A percentile compares a stretch with the other conserved stretches of the same genome.
These are phyloP conservation scores for Corythaeola cristata DNA, from an alignment of 2,113 vertebrate species.

Conservation along the genomic window DNA sequence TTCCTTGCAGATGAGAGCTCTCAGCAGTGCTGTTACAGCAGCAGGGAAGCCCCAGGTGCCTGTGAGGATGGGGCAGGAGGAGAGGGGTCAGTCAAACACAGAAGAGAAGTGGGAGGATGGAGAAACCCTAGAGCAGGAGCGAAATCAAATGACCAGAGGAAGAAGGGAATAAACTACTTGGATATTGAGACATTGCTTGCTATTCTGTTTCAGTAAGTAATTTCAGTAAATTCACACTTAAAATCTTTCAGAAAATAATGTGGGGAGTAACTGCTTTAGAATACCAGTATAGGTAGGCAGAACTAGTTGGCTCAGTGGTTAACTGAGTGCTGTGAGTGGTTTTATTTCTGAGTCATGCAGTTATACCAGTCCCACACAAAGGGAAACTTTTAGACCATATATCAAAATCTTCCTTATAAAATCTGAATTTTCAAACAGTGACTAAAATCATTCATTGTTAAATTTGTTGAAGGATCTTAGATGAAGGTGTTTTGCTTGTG, in stretches of 20 bases:
- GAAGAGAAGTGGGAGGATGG: not conserved
- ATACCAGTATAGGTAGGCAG: not conserved
- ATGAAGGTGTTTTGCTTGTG: not conserved
- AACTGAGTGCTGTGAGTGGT: not conserved
- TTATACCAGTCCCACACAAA: not conserved
- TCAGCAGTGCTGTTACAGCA: not conserved
- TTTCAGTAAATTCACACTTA: not conserved
- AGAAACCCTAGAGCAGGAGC: not conserved
- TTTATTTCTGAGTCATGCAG: not conserved
- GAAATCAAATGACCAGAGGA: not conserved
- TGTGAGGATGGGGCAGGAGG: not conserved
- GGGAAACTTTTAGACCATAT: not conserved
- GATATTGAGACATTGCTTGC: not conserved
- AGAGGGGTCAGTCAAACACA: not conserved
- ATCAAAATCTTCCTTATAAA: not conserved
- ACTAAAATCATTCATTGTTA: not conserved
- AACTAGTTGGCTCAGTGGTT: not conserved
- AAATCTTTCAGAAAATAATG: not conserved
- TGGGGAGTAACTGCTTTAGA: not conserved
- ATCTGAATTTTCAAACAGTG: not conserved
- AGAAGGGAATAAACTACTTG: not conserved
- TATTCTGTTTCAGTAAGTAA: not conserved
- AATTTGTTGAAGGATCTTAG: not conserved
- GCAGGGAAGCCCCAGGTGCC: not conserved
- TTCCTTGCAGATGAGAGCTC: not conserved